Base-by-base conservation (phyloP, 1,140 invertebrate species). In the Anadara kagoshimensis region DNA sequence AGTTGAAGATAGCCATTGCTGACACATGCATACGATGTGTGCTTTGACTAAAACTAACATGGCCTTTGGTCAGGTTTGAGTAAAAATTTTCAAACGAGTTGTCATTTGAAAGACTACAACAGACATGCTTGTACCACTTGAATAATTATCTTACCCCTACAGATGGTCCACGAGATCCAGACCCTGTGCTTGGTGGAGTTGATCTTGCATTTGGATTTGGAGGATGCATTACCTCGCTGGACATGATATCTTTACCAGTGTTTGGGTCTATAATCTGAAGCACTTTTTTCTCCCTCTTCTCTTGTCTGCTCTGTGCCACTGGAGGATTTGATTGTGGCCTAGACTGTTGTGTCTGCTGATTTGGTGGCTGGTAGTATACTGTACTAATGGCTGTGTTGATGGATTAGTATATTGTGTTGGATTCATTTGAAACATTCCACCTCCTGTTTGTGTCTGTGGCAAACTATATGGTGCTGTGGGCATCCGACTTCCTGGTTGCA, bases 201-300 rank as follows among this genome's bases (percentile, higher is more conserved):
- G 64, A 66, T 36, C 49, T 51, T 54, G 64, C 51, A n/a, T n/a
- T n/a, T 41, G 64, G 49, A 12, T 22, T 51, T 56, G 54, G 54
- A 29, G 26, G 26, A 20, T 45, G 43, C 22, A 29, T 49, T 18
- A 22, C n/a, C n/a, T 51, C 47, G 16, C 41, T 66, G 29, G 56
- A 64, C 59, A 80, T 79, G 1, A 85, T 72, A 56, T 85, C 80
- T 49, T 75, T 74, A 7, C 76, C 75, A 1, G 82, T 80, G 59
- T 75, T 79, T 26, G 85, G 85, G 69, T 86, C 83, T 53, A 78
- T 67, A 57, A 86, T 86, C 41, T 62, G 62, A 12, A 85, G 51
- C 18, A 73, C 72, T 44, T 76, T 73, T 59, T 73, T 75, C 49
- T 78, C 80, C 43, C 80, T 53, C 58, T 78, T 80, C 41, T 64